Percentiles rank a stretch among this genome's conserved stretches.
Conservation (phyloP, 2,113 vertebrate genomes). For the Passer montanus region DNA sequence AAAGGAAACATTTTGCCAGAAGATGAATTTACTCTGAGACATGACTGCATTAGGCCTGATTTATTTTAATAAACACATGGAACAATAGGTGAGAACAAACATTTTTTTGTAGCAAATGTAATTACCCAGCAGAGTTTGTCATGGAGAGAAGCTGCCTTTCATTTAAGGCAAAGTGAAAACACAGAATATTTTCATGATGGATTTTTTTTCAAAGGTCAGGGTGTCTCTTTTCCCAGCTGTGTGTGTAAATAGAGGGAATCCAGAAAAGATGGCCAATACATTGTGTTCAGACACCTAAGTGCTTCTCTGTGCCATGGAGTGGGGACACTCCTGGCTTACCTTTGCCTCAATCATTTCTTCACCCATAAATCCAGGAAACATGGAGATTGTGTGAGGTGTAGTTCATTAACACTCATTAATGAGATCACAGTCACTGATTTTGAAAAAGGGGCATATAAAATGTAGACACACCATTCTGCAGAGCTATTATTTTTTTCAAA, state of each 20-base stretch:
- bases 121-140: not conserved
- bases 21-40: not conserved
- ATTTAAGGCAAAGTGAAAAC: not conserved
- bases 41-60: slow-evolving; percentile 13
- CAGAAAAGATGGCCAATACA: not conserved
- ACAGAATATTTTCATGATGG: not conserved
- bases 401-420: not conserved
- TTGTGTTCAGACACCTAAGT: not conserved
- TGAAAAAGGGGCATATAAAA: not conserved
- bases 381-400: not conserved
- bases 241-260: not conserved
- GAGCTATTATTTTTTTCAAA: not conserved
- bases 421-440: not conserved
- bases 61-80: slow-evolving; percentile 36
- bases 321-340: not conserved
- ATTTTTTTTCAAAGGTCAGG: not conserved
- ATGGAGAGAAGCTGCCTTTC: not conserved
- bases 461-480: not conserved
- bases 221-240: not conserved
- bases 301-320: not conserved
- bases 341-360: not conserved
- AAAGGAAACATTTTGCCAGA: slow-evolving; percentile 3
- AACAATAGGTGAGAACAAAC: slow-evolving; percentile 25
- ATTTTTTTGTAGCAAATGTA: not conserved
- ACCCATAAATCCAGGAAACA: fast-evolving